Conservation (phyloP, 1,140 invertebrate genomes). For the Nilaparvata lugens region DNA sequence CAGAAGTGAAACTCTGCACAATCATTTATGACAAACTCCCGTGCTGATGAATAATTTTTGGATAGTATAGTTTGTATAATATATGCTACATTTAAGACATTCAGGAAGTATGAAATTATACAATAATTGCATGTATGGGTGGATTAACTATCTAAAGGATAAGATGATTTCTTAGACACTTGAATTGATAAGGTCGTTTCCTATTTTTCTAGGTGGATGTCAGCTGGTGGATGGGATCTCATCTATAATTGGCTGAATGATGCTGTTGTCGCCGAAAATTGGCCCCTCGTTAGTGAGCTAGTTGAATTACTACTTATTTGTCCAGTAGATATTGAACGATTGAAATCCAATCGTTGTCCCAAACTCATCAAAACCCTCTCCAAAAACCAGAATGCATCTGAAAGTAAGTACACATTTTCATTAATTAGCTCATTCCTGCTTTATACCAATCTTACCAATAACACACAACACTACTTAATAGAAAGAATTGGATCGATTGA, state of each 20-base stretch:
- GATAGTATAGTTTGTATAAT: no score
- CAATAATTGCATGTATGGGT: no score
- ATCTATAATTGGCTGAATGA: conserved; percentile 82
- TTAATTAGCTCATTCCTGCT: conserved; percentile 9
- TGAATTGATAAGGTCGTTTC: neutral
- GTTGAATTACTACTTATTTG: conserved; percentile 71
- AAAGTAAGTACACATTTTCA: conserved; percentile 17
- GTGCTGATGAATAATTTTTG: no score
- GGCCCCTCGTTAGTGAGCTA: conserved; percentile 74
- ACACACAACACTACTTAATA: no score
- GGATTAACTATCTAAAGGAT: no score
- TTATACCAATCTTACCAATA: no score
- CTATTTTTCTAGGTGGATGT: conserved; percentile 61
- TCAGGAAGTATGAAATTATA: no score
- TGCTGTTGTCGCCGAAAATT: conserved; percentile 71
- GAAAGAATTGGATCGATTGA: no score
- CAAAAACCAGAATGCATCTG: conserved; percentile 44
- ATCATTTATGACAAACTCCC: no score
- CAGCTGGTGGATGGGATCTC: conserved; percentile 80
- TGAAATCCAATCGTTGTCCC: conserved; percentile 85
- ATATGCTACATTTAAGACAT: no score
- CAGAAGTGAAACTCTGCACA: no score
- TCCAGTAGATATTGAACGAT: conserved; percentile 77
- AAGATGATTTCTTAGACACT: no score
- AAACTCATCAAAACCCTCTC: conserved; percentile 83